Evolutionary conservation across 2,888 invertebrate genomes (phyloP), one percentile per base, ranked within the genome.

Genomic region (Lasioglossum morio): DNA sequence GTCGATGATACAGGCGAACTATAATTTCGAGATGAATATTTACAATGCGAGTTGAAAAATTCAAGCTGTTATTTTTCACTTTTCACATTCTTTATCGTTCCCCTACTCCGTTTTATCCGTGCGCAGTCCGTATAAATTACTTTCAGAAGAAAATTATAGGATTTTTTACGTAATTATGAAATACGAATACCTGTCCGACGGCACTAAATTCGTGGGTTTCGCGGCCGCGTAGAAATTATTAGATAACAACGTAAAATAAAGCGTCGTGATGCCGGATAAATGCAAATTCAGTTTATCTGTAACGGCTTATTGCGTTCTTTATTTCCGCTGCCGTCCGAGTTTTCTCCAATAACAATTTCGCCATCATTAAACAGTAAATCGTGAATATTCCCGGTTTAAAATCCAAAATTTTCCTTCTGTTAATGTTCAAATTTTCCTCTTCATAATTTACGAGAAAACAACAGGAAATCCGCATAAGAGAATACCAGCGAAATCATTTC

Each of bases 231-330:
- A 43, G 85, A 84, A 84, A 84, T 84, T 78, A 84, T 84, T 84
- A 74, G 85, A 84, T 75, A 84, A 84, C 85, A 34, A 27, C 70
- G 74, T 84, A 84, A 70, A 84, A 84, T 78, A 78, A 78, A 84
- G 23, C 60, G 70, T 23, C 70, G 48, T 48, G 73, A 66, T 73
- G 77, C 76, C 30, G 84, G 74, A 84, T 84, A 84, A 84, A 84
- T 84, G 84, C 84, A 84, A 84, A 84, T 84, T 84, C 48, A 14
- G 78, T 84, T 84, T 84, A 84, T 83, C 83, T 72, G 82, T 72
- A 81, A 76, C 34, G 82, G 76, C 53, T 81, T 63, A 72, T 57
- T 60, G 43, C 76, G 77, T 82, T 82, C 82, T 82, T 84, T 84
- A 84, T 82, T 82, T 34, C 66, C 16, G 16, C 14, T 5, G 40